Percentiles rank a stretch among this genome's conserved stretches.
Evolutionary conservation across 2,797 vertebrate species (phyloP).

Genomic region (Sorex maritimensis): DNA sequence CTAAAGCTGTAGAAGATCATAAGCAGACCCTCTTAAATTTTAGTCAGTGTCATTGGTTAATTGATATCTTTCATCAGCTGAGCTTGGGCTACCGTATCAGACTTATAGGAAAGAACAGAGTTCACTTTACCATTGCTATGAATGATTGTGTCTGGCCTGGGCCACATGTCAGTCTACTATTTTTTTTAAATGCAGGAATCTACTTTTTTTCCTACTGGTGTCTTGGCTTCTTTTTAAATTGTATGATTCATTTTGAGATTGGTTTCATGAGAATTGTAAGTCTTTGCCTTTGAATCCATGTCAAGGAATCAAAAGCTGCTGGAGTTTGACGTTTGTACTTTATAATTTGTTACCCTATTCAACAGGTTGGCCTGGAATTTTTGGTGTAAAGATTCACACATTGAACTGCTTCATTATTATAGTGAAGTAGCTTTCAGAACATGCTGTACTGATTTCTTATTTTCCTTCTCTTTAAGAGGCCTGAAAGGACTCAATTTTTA

Average conservation of each 20-base stretch:
- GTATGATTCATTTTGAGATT: not conserved
- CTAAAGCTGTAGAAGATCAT: conserved; percentile 47
- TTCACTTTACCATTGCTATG: not conserved
- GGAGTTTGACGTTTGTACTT: not conserved
- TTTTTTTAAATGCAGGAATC: not conserved
- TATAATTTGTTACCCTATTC: not conserved
- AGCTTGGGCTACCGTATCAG: not conserved
- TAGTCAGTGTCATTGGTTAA: conserved; percentile 34
- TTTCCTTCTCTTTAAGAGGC: not conserved
- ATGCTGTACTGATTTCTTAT: not conserved
- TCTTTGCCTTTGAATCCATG: conserved; percentile 45
- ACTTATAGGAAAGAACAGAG: not conserved
- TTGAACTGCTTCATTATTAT: not conserved
- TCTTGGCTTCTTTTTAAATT: conserved; percentile 40
- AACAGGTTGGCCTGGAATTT: conserved; percentile 2
- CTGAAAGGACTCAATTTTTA: conserved; percentile 6
- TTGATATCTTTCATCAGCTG: conserved; percentile 52
- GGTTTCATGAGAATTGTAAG: not conserved
- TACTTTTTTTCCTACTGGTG: conserved; percentile 6
- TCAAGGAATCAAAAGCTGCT: conserved; percentile 11
- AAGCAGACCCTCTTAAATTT: conserved; percentile 72
- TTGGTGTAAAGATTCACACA: conserved; percentile 12
- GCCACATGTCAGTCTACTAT: not conserved
- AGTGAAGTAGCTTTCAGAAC: not conserved
- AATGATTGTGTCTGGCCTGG: not conserved